Percentiles rank a stretch among this genome's conserved stretches.
Conservation (phyloP, 2,113 vertebrate genomes). For the Onychorhynchus coronatus region DNA sequence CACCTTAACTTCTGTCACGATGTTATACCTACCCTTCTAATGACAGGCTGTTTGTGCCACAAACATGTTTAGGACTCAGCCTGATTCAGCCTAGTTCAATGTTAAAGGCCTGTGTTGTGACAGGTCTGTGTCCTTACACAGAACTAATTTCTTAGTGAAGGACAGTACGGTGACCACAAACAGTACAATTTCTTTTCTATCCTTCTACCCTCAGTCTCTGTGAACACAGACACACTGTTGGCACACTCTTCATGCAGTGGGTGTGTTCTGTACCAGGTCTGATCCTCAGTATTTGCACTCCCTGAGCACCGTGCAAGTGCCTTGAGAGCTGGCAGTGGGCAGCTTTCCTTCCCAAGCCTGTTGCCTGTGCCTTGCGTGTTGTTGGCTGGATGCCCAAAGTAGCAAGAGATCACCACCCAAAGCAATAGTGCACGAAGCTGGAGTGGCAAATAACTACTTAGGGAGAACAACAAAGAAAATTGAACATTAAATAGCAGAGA, state of each 20-base stretch:
- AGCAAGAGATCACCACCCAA: not conserved
- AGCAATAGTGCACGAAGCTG: not conserved
- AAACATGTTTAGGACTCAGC: not conserved
- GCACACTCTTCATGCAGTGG: rapidly evolving
- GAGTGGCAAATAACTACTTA: not conserved
- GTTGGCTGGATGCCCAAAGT: not conserved
- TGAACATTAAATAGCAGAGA: not conserved
- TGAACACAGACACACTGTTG: not conserved
- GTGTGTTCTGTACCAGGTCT: rapidly evolving
- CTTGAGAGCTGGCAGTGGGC: not conserved
- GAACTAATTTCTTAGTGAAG: not conserved
- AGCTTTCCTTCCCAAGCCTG: not conserved
- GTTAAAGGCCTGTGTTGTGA: not conserved
- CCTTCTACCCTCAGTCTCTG: not conserved
- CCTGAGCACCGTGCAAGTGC: not conserved
- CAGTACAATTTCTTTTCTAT: not conserved
- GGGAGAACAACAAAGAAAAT: not conserved
- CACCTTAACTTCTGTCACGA: not conserved
- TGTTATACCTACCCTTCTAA: not conserved
- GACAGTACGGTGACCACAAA: not conserved
- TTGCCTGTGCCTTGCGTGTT: not conserved
- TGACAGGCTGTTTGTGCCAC: rapidly evolving
- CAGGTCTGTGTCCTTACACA: not conserved
- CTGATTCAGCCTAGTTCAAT: not conserved
- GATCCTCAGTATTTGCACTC: not conserved